Evolutionary conservation across 2,888 invertebrate species (phyloP).

Genomic region (Corythucha ciliata): DNA sequence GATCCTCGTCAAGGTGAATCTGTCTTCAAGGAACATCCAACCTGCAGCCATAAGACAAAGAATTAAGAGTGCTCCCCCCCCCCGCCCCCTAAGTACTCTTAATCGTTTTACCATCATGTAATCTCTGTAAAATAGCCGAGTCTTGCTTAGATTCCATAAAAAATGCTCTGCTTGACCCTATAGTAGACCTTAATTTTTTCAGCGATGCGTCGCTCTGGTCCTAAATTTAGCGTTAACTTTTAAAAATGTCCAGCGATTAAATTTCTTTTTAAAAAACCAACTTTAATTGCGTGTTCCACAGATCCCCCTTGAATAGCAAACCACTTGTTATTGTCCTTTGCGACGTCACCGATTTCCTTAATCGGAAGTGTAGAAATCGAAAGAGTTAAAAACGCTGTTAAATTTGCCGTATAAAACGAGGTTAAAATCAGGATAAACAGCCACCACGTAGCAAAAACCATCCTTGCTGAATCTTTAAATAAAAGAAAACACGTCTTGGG

Average conservation of each 20-base stretch:
- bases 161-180: no score
- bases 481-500: constrained; percentile 1
- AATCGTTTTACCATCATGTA: background rate
- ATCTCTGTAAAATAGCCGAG: no score
- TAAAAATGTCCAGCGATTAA: no score
- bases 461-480: constrained; percentile 64
- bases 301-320: constrained; percentile 58
- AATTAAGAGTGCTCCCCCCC: no score
- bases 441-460: constrained; percentile 87
- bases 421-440: constrained; percentile 77
- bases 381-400: constrained; percentile 78
- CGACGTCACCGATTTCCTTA: constrained; percentile 57
- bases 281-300: constrained; percentile 54
- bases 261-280: constrained; percentile 24
- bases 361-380: constrained; percentile 76
- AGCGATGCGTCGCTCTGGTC: no score
- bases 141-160: no score
- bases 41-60: no score
- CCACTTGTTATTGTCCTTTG: constrained; percentile 57
- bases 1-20: constrained; percentile 55
- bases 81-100: background rate
- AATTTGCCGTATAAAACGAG: constrained; percentile 82
- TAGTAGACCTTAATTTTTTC: no score
- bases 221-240: no score
- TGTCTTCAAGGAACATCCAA: constrained; percentile 59